A percentile compares a stretch with the other conserved stretches of the same genome.
Conservation (phyloP, 2,797 vertebrate genomes). For the Myripristis murdjan region DNA sequence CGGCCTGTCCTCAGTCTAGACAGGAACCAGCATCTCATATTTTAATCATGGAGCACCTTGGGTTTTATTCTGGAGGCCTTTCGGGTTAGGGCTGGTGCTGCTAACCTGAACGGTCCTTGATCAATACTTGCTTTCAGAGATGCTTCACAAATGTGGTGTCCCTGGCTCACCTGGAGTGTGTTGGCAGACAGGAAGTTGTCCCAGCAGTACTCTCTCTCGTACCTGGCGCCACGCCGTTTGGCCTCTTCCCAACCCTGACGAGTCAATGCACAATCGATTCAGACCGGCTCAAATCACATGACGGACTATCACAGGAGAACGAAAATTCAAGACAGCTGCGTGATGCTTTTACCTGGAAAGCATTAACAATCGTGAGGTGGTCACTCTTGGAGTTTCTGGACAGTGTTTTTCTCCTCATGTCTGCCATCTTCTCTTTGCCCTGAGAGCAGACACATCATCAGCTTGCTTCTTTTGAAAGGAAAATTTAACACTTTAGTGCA, state of each 20-base stretch:
- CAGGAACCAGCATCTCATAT: not conserved
- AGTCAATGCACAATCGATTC: conserved; percentile 26
- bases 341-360: conserved; percentile 87
- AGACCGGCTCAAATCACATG: conserved; percentile 10
- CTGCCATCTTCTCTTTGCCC: conserved; percentile 98
- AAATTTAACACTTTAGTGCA: too few relatives aligned
- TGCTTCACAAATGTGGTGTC: not conserved
- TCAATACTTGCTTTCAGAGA: not conserved
- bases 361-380: conserved; percentile 95
- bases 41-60: not conserved
- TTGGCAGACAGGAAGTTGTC: conserved; percentile 97
- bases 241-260: conserved; percentile 95
- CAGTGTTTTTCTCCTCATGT: conserved; percentile 91
- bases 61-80: conserved; percentile 11
- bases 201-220: conserved; percentile 96
- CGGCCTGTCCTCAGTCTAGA: not conserved
- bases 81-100: not conserved
- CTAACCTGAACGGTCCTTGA: too few relatives aligned
- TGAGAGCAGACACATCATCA: conserved; percentile 61
- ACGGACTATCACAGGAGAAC: not conserved
- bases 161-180: conserved; percentile 91
- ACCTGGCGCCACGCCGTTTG: conserved; percentile 88
- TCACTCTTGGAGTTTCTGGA: conserved; percentile 95
- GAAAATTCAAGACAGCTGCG: not conserved
- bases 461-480: not conserved